These are phyloP conservation scores for Pseudanteris insignis DNA, from an alignment of 2,888 invertebrate species.

Conservation along the genomic window DNA sequence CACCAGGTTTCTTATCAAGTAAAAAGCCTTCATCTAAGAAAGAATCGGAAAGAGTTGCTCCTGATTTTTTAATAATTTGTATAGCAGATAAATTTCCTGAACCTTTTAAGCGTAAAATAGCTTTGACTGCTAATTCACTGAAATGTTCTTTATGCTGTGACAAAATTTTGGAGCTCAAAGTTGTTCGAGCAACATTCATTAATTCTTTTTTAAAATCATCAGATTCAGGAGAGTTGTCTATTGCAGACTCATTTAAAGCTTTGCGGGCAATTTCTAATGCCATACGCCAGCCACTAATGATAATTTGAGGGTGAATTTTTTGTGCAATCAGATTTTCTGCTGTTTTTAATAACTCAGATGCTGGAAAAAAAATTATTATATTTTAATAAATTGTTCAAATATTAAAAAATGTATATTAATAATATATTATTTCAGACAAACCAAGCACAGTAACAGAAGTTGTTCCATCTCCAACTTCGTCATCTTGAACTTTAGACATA, in stretches of 20 bases:
- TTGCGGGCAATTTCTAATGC: slow-evolving; percentile 85
- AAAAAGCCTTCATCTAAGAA: slow-evolving; percentile 96
- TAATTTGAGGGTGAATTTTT: slow-evolving; percentile 97
- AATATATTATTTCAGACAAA: slow-evolving; percentile 56
- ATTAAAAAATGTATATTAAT: not conserved
- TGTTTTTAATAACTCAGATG: slow-evolving; percentile 92
- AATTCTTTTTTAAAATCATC: slow-evolving; percentile 86
- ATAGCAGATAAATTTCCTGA: slow-evolving; percentile 95
- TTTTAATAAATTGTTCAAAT: not conserved
- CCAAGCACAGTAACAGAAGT: slow-evolving; percentile 95
- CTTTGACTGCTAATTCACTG: slow-evolving; percentile 93
- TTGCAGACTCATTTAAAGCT: slow-evolving; percentile 81
- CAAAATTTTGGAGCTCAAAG: slow-evolving; percentile 96
- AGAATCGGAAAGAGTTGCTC: slow-evolving; percentile 92
- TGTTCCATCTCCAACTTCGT: slow-evolving; percentile 99
- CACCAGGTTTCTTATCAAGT: slow-evolving; percentile 94
- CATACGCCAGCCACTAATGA: slow-evolving; percentile 94
- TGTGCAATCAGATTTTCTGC: slow-evolving; percentile 93
- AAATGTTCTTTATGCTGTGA: slow-evolving; percentile 98
- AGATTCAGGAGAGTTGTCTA: slow-evolving; percentile 83
- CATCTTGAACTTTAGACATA: slow-evolving; percentile 98
- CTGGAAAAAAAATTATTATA: too few relatives aligned
- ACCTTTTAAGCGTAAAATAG: slow-evolving; percentile 92
- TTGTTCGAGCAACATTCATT: slow-evolving; percentile 96
- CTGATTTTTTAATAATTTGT: slow-evolving; percentile 97